phyloP scores from a whole-genome alignment of 2,888 invertebrate genomes.

The Junonia oenone region DNA sequence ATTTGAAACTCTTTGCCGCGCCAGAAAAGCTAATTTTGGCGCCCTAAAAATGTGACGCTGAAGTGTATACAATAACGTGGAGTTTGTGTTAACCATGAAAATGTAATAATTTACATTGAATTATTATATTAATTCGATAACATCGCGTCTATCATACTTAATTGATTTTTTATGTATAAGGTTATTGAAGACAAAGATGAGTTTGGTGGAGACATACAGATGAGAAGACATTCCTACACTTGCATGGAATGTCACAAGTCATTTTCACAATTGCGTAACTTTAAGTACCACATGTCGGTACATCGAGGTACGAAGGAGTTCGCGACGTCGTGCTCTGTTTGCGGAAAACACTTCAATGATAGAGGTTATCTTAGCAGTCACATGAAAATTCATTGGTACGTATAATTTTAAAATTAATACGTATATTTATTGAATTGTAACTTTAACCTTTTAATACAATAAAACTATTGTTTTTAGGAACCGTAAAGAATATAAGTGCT shows the following conservation, averaged over 20 bases:
- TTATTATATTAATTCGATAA: too few species aligned
- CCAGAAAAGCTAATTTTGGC: too few species aligned
- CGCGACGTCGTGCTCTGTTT: slow-evolving; percentile 82
- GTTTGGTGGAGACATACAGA: slow-evolving; percentile 38
- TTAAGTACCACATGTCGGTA: slow-evolving; percentile 89
- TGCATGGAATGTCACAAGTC: slow-evolving; percentile 89
- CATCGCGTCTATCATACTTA: too few species aligned
- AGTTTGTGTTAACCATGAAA: too few species aligned
- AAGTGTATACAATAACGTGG: too few species aligned
- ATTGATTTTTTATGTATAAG: slow-evolving; percentile 35
- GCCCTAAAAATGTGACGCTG: too few species aligned
- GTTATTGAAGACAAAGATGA: slow-evolving; percentile 39
- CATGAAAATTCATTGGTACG: slow-evolving; percentile 88
- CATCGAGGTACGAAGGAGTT: slow-evolving; percentile 91
- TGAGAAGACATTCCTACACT: slow-evolving; percentile 52
- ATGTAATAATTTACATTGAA: too few species aligned
- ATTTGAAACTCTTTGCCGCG: too few species aligned
- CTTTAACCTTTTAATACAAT: not conserved
- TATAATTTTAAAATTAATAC: not conserved
- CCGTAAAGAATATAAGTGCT: slow-evolving; percentile 89
- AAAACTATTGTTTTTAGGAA: slow-evolving; percentile 70
- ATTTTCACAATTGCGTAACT: slow-evolving; percentile 90
- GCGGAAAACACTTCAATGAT: slow-evolving; percentile 91
- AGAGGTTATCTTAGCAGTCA: slow-evolving; percentile 91
- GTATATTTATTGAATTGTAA: not conserved